Base-by-base conservation (phyloP, 2,113 vertebrate genomes). In the Gavialis gangeticus region DNA sequence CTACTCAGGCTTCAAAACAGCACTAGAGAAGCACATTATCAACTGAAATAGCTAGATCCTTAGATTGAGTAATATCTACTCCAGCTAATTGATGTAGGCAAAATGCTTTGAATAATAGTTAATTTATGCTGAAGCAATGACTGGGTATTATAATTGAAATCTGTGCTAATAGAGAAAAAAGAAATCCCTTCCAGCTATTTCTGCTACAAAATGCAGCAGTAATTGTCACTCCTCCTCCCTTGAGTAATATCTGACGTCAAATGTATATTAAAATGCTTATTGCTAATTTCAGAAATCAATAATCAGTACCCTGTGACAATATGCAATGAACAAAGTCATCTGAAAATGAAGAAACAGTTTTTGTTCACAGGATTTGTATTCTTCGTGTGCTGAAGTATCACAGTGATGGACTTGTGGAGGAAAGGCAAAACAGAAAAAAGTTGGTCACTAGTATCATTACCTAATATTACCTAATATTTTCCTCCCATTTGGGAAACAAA, bases 91-190 rank as follows among this genome's bases (percentile, higher is more conserved):
- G 76, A 91, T 90, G 66, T 76, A 92, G 81, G 91, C 91, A 91
- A 84, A 94, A 92, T 90, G 93, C 86, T 97, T 92, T 96, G 97
- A 98, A 96, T 97, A 96, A 97, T 66, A 96, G 96, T 92, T 97
- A 97, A 97, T 98, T 98, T 97, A 98, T 97, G 95, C 97, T 96
- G 89, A 92, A 85, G 94, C 96, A 97, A 96, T 93, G 97, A 94
- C 95, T 96, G 90, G 13, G 30, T 88, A 97, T 96, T 90, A 94
- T 77, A 97, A 96, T 92, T 91, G 95, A 97, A 97, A 94, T 92
- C 96, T 96, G 91, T 95, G 91, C 92, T 97, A 96, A 95, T 76
- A 95, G 94, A 91, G 94, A 97, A 97, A 69, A 88, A 96, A 91
- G 79, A 94, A 95, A 94, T 64, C 77, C 91, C 96, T 97, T 95